Percentiles rank a stretch among this genome's conserved stretches.
Evolutionary conservation across 2,888 invertebrate genomes (phyloP).

Genomic region (Drosophila algonquin): DNA sequence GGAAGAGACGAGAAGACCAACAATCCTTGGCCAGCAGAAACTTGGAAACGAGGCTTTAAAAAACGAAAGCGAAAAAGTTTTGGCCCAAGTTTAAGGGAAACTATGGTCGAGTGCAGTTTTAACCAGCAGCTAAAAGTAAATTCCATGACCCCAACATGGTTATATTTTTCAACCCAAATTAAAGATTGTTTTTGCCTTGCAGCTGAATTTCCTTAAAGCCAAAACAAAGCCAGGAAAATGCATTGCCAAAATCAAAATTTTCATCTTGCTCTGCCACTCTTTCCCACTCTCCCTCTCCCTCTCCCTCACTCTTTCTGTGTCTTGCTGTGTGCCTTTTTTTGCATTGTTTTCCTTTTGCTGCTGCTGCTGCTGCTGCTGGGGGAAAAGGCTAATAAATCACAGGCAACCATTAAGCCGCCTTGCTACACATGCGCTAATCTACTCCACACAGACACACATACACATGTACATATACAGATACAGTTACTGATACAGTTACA

Average conservation of each 20-base stretch:
- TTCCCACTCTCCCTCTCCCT: background rate
- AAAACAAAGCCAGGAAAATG: constrained; percentile 33
- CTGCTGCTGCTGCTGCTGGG: background rate
- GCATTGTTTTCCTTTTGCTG: constrained; percentile 20
- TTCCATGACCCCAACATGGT: background rate
- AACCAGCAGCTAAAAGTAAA: background rate
- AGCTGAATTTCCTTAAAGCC: background rate
- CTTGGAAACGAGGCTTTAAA: constrained; percentile 22
- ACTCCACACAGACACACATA: constrained; percentile 41
- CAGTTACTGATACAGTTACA: no score
- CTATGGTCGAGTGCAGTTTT: accelerated
- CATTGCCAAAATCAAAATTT: constrained; percentile 58
- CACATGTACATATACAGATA: background rate
- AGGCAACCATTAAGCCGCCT: constrained; percentile 69
- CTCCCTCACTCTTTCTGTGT: background rate
- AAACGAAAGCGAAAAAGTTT: constrained; percentile 12
- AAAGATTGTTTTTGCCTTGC: no score
- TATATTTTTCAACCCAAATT: background rate
- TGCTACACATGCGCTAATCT: constrained; percentile 74
- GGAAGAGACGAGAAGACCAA: constrained; percentile 11
- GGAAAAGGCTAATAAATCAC: constrained; percentile 64
- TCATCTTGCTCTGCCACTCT: background rate
- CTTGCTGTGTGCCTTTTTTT: constrained; percentile 11
- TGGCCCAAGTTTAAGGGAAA: background rate
- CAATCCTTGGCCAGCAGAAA: constrained; percentile 5